phyloP scores from a whole-genome alignment of 92 coral and sea anemone genomes.

The Heteractis magnifica region DNA sequence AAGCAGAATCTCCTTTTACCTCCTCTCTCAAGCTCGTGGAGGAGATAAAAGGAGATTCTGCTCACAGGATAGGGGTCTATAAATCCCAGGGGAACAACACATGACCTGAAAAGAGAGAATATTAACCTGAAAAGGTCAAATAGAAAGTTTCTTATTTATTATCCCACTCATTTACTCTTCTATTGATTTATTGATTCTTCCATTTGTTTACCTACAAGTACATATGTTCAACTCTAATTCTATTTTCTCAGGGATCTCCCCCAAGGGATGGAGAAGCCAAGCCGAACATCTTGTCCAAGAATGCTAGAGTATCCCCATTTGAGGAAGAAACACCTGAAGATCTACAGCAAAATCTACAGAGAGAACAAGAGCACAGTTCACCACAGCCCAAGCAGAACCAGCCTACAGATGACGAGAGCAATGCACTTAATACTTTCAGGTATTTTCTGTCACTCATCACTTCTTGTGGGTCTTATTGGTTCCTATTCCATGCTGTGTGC shows the following conservation, averaged over 20 bases:
- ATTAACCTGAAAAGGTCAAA: no score
- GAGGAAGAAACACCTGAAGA: conserved; percentile 92
- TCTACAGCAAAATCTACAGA: conserved; percentile 58
- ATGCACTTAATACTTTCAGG: conserved; percentile 74
- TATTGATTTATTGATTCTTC: background rate
- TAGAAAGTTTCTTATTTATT: no score
- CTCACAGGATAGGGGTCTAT: no score
- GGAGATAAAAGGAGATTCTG: no score
- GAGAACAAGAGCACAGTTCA: conserved; percentile 78
- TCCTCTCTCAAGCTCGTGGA: no score
- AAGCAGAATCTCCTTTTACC: no score
- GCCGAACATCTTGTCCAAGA: conserved; percentile 28
- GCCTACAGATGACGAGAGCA: conserved; percentile 61
- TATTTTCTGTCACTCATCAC: background rate
- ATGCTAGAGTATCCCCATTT: conserved; percentile 83
- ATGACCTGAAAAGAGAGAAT: no score
- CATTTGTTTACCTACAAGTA: background rate
- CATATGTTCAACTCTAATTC: background rate
- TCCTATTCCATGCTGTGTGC: no score
- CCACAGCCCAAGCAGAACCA: conserved; percentile 70
- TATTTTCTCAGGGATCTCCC: conserved; percentile 38
- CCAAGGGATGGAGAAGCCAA: conserved; percentile 56
- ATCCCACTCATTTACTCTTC: no score
- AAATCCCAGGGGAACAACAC: no score
- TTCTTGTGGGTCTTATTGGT: no score